Base-by-base conservation (phyloP, 2,797 vertebrate genomes). In the Sebastes paucispinis region DNA sequence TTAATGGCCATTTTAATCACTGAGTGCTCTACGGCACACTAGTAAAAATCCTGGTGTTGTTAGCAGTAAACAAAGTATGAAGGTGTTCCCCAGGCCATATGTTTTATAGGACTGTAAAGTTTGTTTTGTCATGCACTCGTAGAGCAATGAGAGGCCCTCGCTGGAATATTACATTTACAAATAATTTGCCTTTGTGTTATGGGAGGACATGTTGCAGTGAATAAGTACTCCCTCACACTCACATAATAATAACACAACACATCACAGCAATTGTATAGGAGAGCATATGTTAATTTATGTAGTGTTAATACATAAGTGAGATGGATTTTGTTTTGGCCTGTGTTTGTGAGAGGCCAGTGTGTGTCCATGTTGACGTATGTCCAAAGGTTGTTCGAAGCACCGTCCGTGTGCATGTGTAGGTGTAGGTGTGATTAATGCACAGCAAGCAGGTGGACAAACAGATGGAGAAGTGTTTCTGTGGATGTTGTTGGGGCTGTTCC, bases 1-100 rank as follows among this genome's bases (percentile, higher is more conserved):
- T 25, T 89, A 80, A 90, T 62, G 67, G 81, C 81, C 63, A 16
- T 84, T 88, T 88, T 91, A 92, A 93, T 92, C 84, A 92, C 77
- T 34, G 65, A 84, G 73, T 80, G 73, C 75, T 89, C 77, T 75
- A 10, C 71, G 75, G 77, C 73, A 63, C 75, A 70, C 73, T 27
- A 54, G 71, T 83, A 81, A 85, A 80, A 83, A 66, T 12, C 78
- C 60, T 31, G 20, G 68, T 84, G 77, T 60, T 81, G 65, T 82
- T 83, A 34, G 77, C 70, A 77, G 80, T 75, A 92, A 90, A 87
- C 81, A 87, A 83, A 88, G 80, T 83, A 59, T 90, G 75, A 84
- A 85, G 75, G 57, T 86, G 80, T 79, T 84, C 79, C 77, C 67
- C 14, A 47, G 75, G 52, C 78, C 63, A 13, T 75, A 18, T 59